A percentile compares a stretch with the other conserved stretches of the same genome.
Conservation (phyloP, 2,797 vertebrate genomes). For the Oreochromis mossambicus region DNA sequence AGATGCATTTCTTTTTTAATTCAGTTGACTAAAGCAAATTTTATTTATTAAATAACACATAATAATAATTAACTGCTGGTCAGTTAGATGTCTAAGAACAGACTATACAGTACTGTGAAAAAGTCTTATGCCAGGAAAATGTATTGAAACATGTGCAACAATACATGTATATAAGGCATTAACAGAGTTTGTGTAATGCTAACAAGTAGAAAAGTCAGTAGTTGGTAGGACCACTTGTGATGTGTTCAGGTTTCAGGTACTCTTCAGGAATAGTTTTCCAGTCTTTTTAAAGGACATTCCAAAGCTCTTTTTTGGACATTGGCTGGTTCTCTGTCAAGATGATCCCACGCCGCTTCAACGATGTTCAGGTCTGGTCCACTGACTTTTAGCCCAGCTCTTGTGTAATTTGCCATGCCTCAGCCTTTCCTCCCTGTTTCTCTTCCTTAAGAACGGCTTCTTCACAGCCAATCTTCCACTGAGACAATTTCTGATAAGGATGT, state of each 20-base stretch:
- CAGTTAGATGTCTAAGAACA: neutral
- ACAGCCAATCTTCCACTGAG: neutral
- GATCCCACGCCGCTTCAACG: neutral
- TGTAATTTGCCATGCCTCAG: neutral
- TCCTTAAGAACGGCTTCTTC: neutral
- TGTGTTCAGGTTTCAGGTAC: neutral
- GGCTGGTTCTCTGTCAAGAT: neutral
- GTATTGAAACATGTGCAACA: neutral
- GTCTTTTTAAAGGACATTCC: neutral
- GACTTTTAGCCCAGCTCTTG: neutral
- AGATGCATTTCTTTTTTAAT: neutral
- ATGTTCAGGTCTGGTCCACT: neutral
- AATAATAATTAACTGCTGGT: neutral
- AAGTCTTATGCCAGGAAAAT: neutral
- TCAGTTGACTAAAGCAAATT: neutral
- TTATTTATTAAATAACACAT: neutral
- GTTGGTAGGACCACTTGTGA: neutral
- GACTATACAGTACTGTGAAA: neutral
- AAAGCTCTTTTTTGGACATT: neutral
- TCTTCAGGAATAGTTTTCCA: neutral
- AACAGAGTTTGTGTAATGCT: neutral
- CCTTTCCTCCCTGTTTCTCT: neutral
- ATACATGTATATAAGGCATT: neutral
- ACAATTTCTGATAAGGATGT: neutral
- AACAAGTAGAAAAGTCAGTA: neutral